These are phyloP conservation scores for Pseudomugil gertrudae DNA, from an alignment of 2,797 vertebrate species.

Conservation along the genomic window DNA sequence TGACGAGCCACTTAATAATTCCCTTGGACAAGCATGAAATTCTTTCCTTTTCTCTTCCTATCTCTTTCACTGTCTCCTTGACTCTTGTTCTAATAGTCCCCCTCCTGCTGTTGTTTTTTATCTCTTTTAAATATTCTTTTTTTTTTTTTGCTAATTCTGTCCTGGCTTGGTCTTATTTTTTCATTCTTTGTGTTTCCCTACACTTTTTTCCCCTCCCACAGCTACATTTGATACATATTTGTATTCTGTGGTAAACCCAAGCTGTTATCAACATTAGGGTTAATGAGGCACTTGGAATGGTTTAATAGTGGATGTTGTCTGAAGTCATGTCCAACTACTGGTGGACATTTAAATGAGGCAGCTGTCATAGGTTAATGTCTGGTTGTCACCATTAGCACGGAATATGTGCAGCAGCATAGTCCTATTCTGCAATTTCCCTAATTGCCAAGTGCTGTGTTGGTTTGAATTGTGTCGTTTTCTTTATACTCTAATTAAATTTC, in stretches of 20 bases:
- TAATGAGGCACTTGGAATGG: constrained; percentile 11
- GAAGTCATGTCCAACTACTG: constrained; percentile 1
- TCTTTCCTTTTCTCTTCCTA: constrained; percentile 55
- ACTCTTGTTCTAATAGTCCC: constrained; percentile 45
- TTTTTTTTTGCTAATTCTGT: constrained; percentile 25
- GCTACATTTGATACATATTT: constrained; percentile 8
- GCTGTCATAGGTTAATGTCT: constrained; percentile 24
- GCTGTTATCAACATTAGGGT: constrained; percentile 13
- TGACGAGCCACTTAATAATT: constrained; percentile 81
- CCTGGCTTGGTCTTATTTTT: neutral
- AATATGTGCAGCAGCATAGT: neutral
- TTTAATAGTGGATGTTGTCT: constrained; percentile 9
- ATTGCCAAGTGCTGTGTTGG: neutral
- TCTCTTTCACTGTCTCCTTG: constrained; percentile 46
- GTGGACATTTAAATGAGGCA: constrained; percentile 20
- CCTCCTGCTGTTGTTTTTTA: constrained; percentile 36
- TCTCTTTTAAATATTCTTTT: constrained; percentile 18
- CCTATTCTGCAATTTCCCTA: constrained; percentile 6
- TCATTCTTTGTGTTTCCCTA: constrained; percentile 6
- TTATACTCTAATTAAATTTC: neutral
- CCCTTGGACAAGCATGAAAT: constrained; percentile 76
- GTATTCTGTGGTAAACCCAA: neutral
- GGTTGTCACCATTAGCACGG: constrained; percentile 2
- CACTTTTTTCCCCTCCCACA: neutral
- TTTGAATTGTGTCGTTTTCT: constrained; percentile 5